Base-by-base conservation (phyloP, 2,113 vertebrate genomes). In the Aptenodytes patagonicus region DNA sequence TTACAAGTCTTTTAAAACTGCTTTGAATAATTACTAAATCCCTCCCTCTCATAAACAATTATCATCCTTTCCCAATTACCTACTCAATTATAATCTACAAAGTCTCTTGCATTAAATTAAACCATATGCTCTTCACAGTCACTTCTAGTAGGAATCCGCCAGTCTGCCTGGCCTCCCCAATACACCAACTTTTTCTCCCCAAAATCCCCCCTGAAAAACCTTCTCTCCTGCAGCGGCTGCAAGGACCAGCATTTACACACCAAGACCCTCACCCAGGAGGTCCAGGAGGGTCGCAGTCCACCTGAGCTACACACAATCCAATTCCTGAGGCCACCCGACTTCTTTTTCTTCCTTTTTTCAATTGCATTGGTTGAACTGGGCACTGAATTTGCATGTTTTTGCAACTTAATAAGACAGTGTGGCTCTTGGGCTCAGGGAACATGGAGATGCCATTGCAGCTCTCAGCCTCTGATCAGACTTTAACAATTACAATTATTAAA, bases 1-100 rank as follows among this genome's bases (percentile, higher is more conserved):
- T 95, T 91, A 62, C 26, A 87, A 92, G 61, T 47, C 87, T 90
- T 86, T 77, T 75, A 75, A 94, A 96, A 31, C 88, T 78, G 83
- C 86, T 93, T 94, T 96, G 83, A 95, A 60, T 94, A 96, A 97
- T 96, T 93, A 80, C 88, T 54, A 72, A 94, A 95, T 94, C 92
- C 81, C 34, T 81, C 83, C 75, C 80, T 82, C 94, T 95, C 89
- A 77, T 57, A 94, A 95, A 96, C 92, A 95, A 91, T 94, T 94
- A 73, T 62, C 95, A 91, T 95, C 90, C 91, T 83, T 82, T 51
- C 96, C 90, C 96, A 97, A 97, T 97, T 97, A 97, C 87, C 96
- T 96, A 24, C 93, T 96, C 93, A 97, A 71, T 97, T 96, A 94
- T 96, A 76, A 97, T 89, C 96, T 95, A 94, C 82, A 68, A 97